Conservation (phyloP, 1,140 invertebrate genomes). For the Cataglyphis hispanica region DNA sequence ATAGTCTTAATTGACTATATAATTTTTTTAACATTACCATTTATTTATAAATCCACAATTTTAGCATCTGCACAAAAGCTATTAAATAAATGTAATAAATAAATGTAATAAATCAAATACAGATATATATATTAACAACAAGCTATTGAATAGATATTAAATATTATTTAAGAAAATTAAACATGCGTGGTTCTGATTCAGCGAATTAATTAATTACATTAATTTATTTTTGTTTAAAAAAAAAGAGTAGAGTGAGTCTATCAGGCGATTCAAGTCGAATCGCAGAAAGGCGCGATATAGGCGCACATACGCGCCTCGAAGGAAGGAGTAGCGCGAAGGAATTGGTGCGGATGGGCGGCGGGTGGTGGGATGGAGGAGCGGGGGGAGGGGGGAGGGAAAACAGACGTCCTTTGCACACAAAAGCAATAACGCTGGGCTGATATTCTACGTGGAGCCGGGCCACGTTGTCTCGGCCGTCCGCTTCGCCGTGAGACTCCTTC, state of each 20-base stretch:
- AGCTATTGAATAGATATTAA: not conserved
- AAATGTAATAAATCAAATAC: no score
- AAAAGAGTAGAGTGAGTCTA: not conserved
- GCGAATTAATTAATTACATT: not conserved
- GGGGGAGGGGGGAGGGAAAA: not conserved
- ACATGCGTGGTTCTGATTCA: not conserved
- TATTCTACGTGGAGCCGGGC: slow-evolving; percentile 70
- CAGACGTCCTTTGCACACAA: slow-evolving; percentile 73
- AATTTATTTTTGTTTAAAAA: slow-evolving; percentile 2
- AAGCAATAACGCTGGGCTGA: slow-evolving; percentile 75
- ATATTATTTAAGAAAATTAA: slow-evolving; percentile 20
- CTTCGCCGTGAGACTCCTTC: slow-evolving; percentile 70
- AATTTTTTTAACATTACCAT: slow-evolving; percentile 16
- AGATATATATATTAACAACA: no score
- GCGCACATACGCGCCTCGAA: slow-evolving; percentile 60
- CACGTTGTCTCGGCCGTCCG: slow-evolving; percentile 69
- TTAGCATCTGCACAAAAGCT: not conserved
- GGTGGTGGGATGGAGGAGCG: slow-evolving; percentile 14
- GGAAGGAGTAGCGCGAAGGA: slow-evolving; percentile 60
- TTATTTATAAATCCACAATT: slow-evolving; percentile 13
- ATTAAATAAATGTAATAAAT: no score
- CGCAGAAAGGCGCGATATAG: slow-evolving; percentile 41
- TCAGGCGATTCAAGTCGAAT: slow-evolving; percentile 10
- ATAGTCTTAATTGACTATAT: not conserved
- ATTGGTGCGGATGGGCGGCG: slow-evolving; percentile 3